phyloP scores from a whole-genome alignment of 2,888 invertebrate species.

The Cremastobaeus sp. region DNA sequence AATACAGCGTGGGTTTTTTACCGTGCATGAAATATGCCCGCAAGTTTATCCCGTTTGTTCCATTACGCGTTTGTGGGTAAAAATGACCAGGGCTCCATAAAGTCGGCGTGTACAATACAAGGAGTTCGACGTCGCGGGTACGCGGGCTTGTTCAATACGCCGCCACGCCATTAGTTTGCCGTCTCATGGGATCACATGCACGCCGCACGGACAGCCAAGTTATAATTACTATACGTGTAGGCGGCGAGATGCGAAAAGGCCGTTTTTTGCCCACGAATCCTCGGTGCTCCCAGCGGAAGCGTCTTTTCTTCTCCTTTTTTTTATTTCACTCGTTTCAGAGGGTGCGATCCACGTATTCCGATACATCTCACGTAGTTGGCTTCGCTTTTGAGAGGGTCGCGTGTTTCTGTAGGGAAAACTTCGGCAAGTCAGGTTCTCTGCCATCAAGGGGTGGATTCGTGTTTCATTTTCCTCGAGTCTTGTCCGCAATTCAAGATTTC shows the following conservation, averaged over 20 bases:
- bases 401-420: conserved; percentile 37
- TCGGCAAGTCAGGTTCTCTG: conserved; percentile 16
- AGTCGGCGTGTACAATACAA: too few species aligned
- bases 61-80: too few species aligned
- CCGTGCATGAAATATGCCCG: too few species aligned
- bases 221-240: conserved; percentile 65
- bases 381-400: conserved; percentile 33
- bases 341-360: conserved; percentile 42
- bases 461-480: conserved; percentile 1
- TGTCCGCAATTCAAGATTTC: conserved; percentile 2
- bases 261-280: conserved; percentile 41
- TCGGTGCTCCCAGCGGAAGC: conserved; percentile 21
- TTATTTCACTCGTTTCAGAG: conserved; percentile 1
- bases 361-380: conserved; percentile 46
- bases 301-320: conserved; percentile 33
- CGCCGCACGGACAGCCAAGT: conserved; percentile 64
- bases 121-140: too few species aligned
- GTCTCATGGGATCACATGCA: too few species aligned
- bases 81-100: too few species aligned
- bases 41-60: too few species aligned
- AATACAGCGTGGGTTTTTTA: too few species aligned
- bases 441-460: not conserved
- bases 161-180: too few species aligned
- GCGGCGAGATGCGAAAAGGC: conserved; percentile 33
- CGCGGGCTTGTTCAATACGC: too few species aligned